These are phyloP conservation scores for Spodoptera picta DNA, from an alignment of 2,888 invertebrate genomes.

Conservation along the genomic window DNA sequence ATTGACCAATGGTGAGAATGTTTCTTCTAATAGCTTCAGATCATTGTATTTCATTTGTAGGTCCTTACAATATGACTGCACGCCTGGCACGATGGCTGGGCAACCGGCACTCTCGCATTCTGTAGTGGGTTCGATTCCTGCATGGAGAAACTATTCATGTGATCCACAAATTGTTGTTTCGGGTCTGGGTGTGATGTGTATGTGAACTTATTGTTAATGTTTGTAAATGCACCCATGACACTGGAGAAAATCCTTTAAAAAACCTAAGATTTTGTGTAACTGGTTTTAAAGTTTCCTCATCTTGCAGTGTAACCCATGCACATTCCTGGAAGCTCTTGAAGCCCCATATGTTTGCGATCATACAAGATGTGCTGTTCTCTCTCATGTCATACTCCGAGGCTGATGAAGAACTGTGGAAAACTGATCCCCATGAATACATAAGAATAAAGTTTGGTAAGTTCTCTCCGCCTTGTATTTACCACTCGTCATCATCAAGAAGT, in stretches of 20 bases:
- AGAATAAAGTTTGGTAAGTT: conserved; percentile 96
- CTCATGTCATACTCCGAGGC: conserved; percentile 98
- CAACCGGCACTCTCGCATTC: too few species aligned
- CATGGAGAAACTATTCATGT: too few species aligned
- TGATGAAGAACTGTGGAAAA: conserved; percentile 98
- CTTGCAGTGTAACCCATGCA: conserved; percentile 93
- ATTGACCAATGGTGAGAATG: conserved; percentile 93
- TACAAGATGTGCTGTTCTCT: conserved; percentile 98
- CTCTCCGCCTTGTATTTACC: too few species aligned
- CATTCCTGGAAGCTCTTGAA: conserved; percentile 99
- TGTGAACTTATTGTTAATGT: too few species aligned
- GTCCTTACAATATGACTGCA: too few species aligned
- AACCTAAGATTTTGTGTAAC: background rate
- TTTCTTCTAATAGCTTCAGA: background rate
- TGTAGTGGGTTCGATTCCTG: too few species aligned
- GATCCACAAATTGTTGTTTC: too few species aligned
- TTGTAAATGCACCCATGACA: too few species aligned
- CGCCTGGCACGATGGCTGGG: too few species aligned
- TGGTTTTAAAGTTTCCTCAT: background rate
- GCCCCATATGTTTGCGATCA: conserved; percentile 97
- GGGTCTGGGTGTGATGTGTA: too few species aligned
- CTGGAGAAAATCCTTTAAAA: too few species aligned
- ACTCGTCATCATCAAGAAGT: too few species aligned
- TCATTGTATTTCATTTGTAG: background rate
- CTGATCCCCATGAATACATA: conserved; percentile 99